Evolutionary conservation across 2,888 invertebrate genomes (phyloP), one percentile per base, ranked within the genome.

Genomic region (Troides helena): DNA sequence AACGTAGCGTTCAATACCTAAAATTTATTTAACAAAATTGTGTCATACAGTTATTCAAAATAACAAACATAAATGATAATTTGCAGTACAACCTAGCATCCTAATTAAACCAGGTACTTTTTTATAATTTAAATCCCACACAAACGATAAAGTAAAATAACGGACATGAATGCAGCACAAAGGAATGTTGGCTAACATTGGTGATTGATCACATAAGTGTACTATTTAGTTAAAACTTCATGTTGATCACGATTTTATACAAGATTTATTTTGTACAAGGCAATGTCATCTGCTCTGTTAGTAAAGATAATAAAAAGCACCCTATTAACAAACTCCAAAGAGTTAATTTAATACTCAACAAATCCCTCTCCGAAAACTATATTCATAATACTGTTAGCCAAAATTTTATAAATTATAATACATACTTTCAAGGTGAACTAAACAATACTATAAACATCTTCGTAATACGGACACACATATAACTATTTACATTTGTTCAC

Each of bases 1-100:
- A 87, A 88, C 82, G 74, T 80, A 79, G 72, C 59, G 76, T 72
- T 80, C 80, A 89, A 88, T 91, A 91, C 88, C 91, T 91, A 89
- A 89, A 91, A 91, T 92, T 92, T 92, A 92, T 90, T 90, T 90
- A 92, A 92, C 92, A 92, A 92, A 92, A 92, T 92, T 92, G 86
- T 91, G 91, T 92, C 92, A 89, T 91, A 91, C 89, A 88, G 90
- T 91, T 90, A 91, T 91, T 92, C 84, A 89, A 92, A 92, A 90
- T 91, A 92, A 92, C 92, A 90, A 89, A 91, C 89, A 82, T 91
- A 92, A 92, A 91, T 88, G 88, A 92, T 90, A 92, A 89, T 90
- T 91, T 90, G 86, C 82, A 88, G 88, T 91, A 92, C 87, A 91
- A 89, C 92, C 92, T 93, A 92, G 92, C 90, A 90, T 88, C 87